Evolutionary conservation across 2,113 vertebrate species (phyloP).

Genomic region (Poeciliopsis turrubarensis): DNA sequence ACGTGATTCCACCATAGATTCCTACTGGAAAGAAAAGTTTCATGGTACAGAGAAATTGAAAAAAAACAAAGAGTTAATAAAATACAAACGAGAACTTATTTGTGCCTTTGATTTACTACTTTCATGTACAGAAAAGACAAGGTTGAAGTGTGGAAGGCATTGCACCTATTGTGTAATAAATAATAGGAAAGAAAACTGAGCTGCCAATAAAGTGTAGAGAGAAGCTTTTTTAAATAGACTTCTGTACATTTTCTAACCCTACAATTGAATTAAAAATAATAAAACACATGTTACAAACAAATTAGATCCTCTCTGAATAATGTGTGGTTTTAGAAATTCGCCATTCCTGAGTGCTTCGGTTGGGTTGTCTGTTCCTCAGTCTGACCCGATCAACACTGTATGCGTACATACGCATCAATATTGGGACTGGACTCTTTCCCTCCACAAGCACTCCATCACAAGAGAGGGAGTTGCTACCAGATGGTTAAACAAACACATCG

Average conservation of each 20-base stretch:
- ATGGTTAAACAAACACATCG: constrained; percentile 87
- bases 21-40: too few species aligned
- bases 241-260: background rate
- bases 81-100: background rate
- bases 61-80: too few species aligned
- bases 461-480: constrained; percentile 82
- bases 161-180: background rate
- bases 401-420: constrained; percentile 27
- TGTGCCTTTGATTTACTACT: background rate
- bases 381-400: constrained; percentile 43
- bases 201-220: background rate
- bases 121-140: background rate
- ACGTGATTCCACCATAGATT: background rate
- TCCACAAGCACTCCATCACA: constrained; percentile 81
- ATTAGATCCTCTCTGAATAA: background rate
- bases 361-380: constrained; percentile 18
- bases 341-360: constrained; percentile 41
- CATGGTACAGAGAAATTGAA: too few species aligned
- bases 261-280: background rate
- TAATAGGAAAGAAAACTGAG: background rate
- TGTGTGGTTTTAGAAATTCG: constrained; percentile 4
- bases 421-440: constrained; percentile 74
- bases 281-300: background rate
- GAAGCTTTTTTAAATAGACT: background rate
- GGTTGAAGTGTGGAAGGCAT: background rate